These are phyloP conservation scores for Hapalemur alaotrensis DNA, from an alignment of 2,797 vertebrate genomes.

Conservation along the genomic window DNA sequence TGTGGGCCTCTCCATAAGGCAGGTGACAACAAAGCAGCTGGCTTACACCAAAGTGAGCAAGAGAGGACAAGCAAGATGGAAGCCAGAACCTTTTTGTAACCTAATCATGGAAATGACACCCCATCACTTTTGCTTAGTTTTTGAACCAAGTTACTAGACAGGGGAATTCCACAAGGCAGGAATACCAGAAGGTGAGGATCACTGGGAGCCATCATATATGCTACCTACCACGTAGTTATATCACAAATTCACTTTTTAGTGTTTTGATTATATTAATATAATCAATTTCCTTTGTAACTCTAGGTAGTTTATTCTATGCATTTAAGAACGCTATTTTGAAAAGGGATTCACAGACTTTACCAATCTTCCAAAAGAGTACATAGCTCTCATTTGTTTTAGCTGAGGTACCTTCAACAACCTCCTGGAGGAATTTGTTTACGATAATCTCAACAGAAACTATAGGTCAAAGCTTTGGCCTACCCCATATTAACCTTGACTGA, in stretches of 20 bases:
- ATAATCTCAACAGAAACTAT: background rate
- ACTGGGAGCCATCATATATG: background rate
- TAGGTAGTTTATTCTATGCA: background rate
- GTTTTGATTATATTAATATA: background rate
- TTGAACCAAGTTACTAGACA: background rate
- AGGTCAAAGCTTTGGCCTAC: background rate
- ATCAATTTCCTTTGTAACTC: background rate
- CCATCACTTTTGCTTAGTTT: background rate
- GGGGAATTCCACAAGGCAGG: background rate
- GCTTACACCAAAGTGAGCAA: background rate
- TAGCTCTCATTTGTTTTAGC: background rate
- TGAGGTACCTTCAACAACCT: background rate
- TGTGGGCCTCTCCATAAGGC: background rate
- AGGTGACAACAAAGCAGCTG: background rate
- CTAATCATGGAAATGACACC: background rate
- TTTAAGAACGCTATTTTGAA: constrained; percentile 17
- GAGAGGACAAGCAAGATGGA: background rate
- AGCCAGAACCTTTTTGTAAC: background rate
- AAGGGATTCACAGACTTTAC: background rate
- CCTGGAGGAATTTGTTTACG: background rate
- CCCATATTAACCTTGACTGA: background rate
- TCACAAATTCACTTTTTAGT: background rate
- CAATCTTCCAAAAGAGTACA: background rate
- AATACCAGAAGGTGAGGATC: background rate
- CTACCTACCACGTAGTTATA: background rate